These are phyloP conservation scores for Phengaris alcon DNA, from an alignment of 2,888 invertebrate genomes.

Conservation along the genomic window DNA sequence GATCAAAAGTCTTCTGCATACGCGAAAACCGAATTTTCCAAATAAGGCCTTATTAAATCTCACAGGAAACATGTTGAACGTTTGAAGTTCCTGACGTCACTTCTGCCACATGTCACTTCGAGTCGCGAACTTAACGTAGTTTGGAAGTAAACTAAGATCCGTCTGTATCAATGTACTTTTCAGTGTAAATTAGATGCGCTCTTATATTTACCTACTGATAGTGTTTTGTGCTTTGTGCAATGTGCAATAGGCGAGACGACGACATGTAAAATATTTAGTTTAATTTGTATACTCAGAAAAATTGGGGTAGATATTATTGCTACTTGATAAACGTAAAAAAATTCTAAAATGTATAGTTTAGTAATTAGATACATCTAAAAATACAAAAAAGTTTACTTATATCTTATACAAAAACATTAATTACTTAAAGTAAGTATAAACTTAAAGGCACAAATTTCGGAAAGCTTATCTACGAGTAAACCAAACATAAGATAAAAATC, in stretches of 20 bases:
- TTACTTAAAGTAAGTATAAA: too few species aligned
- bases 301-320: too few species aligned
- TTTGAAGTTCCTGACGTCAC: neutral
- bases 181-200: constrained; percentile 11
- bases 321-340: too few species aligned
- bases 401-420: too few species aligned
- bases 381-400: too few species aligned
- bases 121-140: constrained; percentile 10
- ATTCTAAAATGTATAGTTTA: too few species aligned
- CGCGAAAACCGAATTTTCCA: neutral
- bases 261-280: too few species aligned
- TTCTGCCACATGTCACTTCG: constrained; percentile 18
- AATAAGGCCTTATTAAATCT: neutral
- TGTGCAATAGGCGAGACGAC: neutral
- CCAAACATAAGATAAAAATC: too few species aligned
- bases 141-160: constrained; percentile 21
- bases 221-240: neutral
- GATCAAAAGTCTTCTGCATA: neutral
- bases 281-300: too few species aligned
- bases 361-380: too few species aligned
- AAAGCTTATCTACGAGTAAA: too few species aligned
- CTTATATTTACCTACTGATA: neutral
- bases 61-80: neutral
- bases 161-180: constrained; percentile 17
- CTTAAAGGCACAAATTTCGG: too few species aligned